phyloP scores from a whole-genome alignment of 2,113 vertebrate genomes.

The Prionailurus viverrinus region DNA sequence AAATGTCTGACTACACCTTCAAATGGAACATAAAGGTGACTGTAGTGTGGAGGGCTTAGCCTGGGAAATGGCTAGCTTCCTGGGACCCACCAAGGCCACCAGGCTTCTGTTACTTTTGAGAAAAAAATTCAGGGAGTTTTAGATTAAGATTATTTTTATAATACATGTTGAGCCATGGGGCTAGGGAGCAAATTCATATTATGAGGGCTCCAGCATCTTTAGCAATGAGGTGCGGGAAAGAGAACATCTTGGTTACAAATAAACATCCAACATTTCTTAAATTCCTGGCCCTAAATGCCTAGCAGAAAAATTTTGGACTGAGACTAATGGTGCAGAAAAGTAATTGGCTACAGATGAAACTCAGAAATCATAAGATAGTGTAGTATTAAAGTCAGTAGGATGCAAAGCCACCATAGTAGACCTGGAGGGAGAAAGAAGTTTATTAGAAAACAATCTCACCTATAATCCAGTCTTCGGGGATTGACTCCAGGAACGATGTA shows the following conservation, averaged over 20 bases:
- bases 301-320: background rate
- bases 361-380: background rate
- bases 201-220: background rate
- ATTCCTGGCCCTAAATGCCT: background rate
- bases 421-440: background rate
- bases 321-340: background rate
- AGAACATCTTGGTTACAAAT: background rate
- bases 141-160: constrained; percentile 13
- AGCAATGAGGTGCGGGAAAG: background rate
- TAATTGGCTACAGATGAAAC: background rate
- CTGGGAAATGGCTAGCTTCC: background rate
- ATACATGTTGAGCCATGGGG: background rate
- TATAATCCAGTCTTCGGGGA: background rate
- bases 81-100: background rate
- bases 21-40: background rate
- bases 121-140: background rate
- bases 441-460: background rate
- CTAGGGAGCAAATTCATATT: background rate
- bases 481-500: background rate
- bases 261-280: background rate
- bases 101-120: background rate
- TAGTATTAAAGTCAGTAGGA: background rate
- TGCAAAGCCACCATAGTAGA: background rate
- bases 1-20: background rate
- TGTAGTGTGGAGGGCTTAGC: background rate